Base-by-base conservation (phyloP, 92 coral and sea anemone species). In the Chrysogorgia sp. region DNA sequence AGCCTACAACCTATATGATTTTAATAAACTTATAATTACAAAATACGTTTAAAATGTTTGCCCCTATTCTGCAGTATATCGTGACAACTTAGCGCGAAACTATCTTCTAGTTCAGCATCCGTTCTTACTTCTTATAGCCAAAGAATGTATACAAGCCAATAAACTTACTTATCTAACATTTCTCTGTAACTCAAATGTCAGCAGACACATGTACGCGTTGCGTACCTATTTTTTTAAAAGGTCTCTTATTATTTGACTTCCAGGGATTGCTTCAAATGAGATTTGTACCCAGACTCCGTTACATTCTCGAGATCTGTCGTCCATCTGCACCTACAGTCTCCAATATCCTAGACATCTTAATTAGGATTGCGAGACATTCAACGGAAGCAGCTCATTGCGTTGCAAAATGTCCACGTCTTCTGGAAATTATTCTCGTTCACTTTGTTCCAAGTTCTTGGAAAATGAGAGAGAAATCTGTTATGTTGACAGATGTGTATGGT, bases 261-360 rank as follows among this genome's bases (percentile, higher is more conserved):
- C 76, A 91, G 98, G 98, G 96, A 17, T 83, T 94, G 37, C 82
- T 91, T 48, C 92, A 89, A 71, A 94, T 94, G 98, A 85, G 81
- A 19, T 65, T 91, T 37, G 84, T 94, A 28, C 98, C 90, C 63
- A 88, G 98, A 24, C 77, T 94, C n/a, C 87, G 99, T 25, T 91
- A 89, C 84, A 81, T 96, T 31, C 92, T 96, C n/a, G 99, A 96
- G 57, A 88, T 96, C 58, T 89, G 92, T 68, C 77, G 71, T 17
- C 99, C 99, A 21, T 81, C 88, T 3, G 85, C 96, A 15, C 89
- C 91, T 2, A 62, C 88, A 0, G 97, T 96, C 35, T 64, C 79
- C 2, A 71, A 90, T 30, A 81, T 84, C 60, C 83, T 96, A 0
- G 85, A 69, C 53, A 78, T 91, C 62, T 81, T 96, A 8, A 86